A percentile compares a stretch with the other conserved stretches of the same genome.
Evolutionary conservation across 2,797 vertebrate species (phyloP).

Genomic region (Myoxocephalus aenaeus): DNA sequence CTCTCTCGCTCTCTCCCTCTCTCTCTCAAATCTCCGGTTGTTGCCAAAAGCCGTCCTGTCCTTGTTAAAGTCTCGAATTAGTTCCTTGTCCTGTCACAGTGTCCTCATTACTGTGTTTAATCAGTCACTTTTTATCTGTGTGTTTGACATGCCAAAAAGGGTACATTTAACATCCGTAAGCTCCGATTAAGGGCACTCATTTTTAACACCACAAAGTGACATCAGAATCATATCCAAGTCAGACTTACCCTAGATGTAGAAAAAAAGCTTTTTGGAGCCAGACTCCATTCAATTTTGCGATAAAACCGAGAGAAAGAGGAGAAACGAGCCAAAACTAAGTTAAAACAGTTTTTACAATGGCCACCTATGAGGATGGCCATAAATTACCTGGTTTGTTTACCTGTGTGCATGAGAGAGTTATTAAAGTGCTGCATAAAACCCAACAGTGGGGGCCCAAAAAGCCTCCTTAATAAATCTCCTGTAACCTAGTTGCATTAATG

Average conservation of each 20-base stretch:
- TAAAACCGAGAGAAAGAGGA: slow-evolving; percentile 39
- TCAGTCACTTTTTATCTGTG: slow-evolving; percentile 69
- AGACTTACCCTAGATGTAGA: slow-evolving; percentile 63
- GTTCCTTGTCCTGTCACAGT: slow-evolving; percentile 60
- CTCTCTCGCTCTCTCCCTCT: too few species aligned
- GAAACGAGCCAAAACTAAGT: slow-evolving; percentile 51
- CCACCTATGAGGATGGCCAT: slow-evolving; percentile 76
- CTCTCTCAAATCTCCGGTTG: slow-evolving; percentile 34
- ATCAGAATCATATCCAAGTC: slow-evolving; percentile 72
- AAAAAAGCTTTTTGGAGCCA: slow-evolving; percentile 27
- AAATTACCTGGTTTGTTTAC: slow-evolving; percentile 85
- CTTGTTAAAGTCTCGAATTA: slow-evolving; percentile 51
- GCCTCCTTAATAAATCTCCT: slow-evolving; percentile 85
- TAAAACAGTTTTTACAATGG: slow-evolving; percentile 63
- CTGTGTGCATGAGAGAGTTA: slow-evolving; percentile 84
- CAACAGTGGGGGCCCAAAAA: slow-evolving; percentile 79
- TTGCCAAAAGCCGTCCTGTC: slow-evolving; percentile 44
- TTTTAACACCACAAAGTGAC: slow-evolving; percentile 67
- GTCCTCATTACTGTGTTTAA: slow-evolving; percentile 72
- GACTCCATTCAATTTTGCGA: slow-evolving; percentile 36
- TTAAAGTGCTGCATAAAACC: slow-evolving; percentile 82
- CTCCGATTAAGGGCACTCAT: slow-evolving; percentile 68
- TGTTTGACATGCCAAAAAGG: slow-evolving; percentile 59
- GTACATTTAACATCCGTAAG: slow-evolving; percentile 72
- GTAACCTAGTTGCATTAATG: slow-evolving; percentile 88